A percentile compares a stretch with the other conserved stretches of the same genome.
Evolutionary conservation across 2,797 vertebrate genomes (phyloP).

Genomic region (Myripristis murdjan): DNA sequence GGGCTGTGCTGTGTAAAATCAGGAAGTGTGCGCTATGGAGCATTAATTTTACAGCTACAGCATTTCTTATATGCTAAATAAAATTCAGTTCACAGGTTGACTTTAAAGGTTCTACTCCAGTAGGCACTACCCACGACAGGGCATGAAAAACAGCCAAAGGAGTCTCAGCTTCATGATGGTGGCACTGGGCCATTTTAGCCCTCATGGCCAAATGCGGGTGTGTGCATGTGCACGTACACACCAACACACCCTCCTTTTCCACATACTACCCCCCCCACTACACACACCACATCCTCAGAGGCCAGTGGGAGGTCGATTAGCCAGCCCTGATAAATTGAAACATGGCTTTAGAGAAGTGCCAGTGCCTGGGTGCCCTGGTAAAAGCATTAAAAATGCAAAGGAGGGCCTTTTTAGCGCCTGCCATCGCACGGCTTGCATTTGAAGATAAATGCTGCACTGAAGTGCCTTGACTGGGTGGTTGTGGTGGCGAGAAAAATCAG

Average conservation of each 20-base stretch:
- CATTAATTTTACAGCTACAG: slow-evolving; percentile 51
- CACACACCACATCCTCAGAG: slow-evolving; percentile 22
- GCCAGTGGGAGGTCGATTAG: slow-evolving; percentile 79
- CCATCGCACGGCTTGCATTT: slow-evolving; percentile 74
- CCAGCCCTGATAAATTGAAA: slow-evolving; percentile 79
- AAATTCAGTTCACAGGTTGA: slow-evolving; percentile 47
- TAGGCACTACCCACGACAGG: slow-evolving; percentile 20
- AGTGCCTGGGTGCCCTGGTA: slow-evolving; percentile 62
- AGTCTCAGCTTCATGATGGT: slow-evolving; percentile 32
- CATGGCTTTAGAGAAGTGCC: slow-evolving; percentile 77
- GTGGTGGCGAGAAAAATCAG: slow-evolving; percentile 56
- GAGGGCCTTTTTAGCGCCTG: slow-evolving; percentile 74
- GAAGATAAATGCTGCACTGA: slow-evolving; percentile 84
- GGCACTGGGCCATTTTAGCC: slow-evolving; percentile 25
- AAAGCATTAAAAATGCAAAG: slow-evolving; percentile 86
- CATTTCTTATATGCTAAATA: slow-evolving; percentile 22
- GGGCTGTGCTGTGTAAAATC: slow-evolving; percentile 32
- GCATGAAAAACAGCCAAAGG: slow-evolving; percentile 38
- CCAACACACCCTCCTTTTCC: slow-evolving; percentile 18
- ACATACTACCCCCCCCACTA: slow-evolving; percentile 1
- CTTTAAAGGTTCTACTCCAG: slow-evolving; percentile 44
- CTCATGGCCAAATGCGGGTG: slow-evolving; percentile 40
- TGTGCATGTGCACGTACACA: slow-evolving; percentile 6
- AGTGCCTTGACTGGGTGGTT: slow-evolving; percentile 60
- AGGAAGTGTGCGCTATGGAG: slow-evolving; percentile 1